phyloP scores from a whole-genome alignment of 2,797 vertebrate genomes.

The Eremophila alpestris region DNA sequence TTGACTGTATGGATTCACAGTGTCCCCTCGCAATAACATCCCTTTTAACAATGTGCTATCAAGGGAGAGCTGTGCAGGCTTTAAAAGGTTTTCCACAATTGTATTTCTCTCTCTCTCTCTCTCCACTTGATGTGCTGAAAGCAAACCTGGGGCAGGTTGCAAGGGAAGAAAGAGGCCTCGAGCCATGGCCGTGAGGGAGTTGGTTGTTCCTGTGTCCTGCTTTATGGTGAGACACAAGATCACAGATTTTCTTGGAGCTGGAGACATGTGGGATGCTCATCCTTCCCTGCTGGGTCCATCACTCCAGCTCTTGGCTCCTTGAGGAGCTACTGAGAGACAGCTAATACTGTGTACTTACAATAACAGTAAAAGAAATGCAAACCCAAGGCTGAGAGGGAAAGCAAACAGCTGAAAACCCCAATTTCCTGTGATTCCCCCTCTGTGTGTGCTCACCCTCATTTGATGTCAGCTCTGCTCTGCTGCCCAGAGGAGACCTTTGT shows the following conservation, averaged over 20 bases:
- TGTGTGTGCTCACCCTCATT: neutral
- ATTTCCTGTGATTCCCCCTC: neutral
- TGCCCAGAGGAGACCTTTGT: neutral
- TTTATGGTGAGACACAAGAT: neutral
- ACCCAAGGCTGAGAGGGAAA: neutral
- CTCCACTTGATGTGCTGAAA: neutral
- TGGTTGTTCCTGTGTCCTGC: neutral
- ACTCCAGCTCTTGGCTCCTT: neutral
- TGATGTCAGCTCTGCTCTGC: neutral
- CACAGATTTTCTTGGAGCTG: neutral
- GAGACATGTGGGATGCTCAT: neutral
- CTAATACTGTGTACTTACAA: neutral
- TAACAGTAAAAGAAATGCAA: neutral
- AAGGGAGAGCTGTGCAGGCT: neutral
- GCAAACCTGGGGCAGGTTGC: neutral
- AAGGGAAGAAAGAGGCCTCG: neutral
- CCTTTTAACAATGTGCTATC: conserved; percentile 26
- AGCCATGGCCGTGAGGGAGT: neutral
- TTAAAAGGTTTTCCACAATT: conserved; percentile 39
- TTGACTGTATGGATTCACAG: conserved; percentile 28
- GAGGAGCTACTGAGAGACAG: neutral
- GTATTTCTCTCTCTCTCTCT: neutral
- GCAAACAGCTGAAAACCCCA: neutral
- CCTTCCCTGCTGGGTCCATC: neutral
- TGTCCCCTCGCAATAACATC: conserved; percentile 34